Base-by-base conservation (phyloP, 2,797 vertebrate genomes). In the Pseudocheirus occidentalis region DNA sequence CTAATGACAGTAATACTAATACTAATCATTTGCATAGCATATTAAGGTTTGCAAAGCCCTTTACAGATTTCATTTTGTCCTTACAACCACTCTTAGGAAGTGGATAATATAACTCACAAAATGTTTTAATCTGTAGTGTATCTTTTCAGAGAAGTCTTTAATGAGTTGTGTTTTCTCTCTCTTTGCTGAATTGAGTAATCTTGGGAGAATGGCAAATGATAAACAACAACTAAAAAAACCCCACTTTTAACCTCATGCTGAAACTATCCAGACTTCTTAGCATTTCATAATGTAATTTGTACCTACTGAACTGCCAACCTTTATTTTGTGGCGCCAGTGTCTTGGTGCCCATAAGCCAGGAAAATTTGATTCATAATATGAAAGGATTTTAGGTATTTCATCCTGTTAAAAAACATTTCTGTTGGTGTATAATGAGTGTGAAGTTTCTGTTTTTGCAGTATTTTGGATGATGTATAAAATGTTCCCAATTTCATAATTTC, bases 391-490 rank as follows among this genome's bases (percentile, higher is more conserved):
- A 94, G 55, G 54, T 34, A 94, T 40, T 95, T 58, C 93, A 31
- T 90, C 58, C 73, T 95, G 53, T 95, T 97, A 94, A 96, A 56
- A 98, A 96, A 50, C 50, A 95, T 55, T 90, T 95, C 62, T 94
- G 1, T 95, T 96, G 40, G 66, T 40, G 96, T 95, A 59, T 96
- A 57, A 73, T 93, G 92, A 94, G 7, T 89, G 59, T 91, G 91
- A 97, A 94, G 56, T 12, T 90, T 95, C 59, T 73, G 24, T 91
- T 95, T 92, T 91, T 96, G 94, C 93, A 95, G 62, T 56, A 52
- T 93, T 56, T 58, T 93, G 53, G 92, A 3, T 95, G 91, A 14
- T 95, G 91, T 57, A 95, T 92, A 97, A 91, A 95, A 87, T 95
- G 56, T 96, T 95, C 56, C 95, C 40, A 94, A 90, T 95, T 96